Evolutionary conservation across 2,797 vertebrate species (phyloP).

Genomic region (Eurystomus glaucurus): DNA sequence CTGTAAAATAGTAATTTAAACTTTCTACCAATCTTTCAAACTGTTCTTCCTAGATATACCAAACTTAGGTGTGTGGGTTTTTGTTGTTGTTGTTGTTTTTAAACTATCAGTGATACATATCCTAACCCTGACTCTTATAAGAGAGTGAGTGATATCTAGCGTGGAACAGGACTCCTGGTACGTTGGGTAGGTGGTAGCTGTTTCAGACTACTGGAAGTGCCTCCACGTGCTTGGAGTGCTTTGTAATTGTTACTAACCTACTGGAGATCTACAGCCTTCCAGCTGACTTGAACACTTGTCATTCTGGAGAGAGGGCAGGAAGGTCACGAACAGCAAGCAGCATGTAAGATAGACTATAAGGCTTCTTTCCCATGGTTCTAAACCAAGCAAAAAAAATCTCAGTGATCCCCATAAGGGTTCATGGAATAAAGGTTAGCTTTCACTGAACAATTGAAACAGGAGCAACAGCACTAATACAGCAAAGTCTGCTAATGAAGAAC

Average conservation of each 20-base stretch:
- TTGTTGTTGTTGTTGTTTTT: background rate
- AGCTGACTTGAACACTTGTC: background rate
- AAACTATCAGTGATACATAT: background rate
- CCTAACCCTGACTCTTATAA: background rate
- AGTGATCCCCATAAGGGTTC: background rate
- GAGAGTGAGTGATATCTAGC: background rate
- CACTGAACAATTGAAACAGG: background rate
- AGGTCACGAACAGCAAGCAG: background rate
- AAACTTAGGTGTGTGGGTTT: background rate
- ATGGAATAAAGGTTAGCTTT: background rate
- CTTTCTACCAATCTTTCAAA: background rate
- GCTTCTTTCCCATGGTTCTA: background rate
- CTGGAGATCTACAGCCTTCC: background rate
- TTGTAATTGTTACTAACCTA: background rate
- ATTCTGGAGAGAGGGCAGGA: background rate
- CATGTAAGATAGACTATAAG: background rate
- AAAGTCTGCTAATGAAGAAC: background rate
- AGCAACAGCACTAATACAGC: background rate
- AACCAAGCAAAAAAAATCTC: background rate
- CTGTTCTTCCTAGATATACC: background rate
- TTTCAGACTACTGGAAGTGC: constrained; percentile 44
- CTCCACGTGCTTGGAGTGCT: background rate
- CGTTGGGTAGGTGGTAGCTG: background rate
- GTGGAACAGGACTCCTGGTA: background rate
- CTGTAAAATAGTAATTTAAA: background rate